phyloP scores from a whole-genome alignment of 1,140 invertebrate genomes.

The Littorina saxatilis region DNA sequence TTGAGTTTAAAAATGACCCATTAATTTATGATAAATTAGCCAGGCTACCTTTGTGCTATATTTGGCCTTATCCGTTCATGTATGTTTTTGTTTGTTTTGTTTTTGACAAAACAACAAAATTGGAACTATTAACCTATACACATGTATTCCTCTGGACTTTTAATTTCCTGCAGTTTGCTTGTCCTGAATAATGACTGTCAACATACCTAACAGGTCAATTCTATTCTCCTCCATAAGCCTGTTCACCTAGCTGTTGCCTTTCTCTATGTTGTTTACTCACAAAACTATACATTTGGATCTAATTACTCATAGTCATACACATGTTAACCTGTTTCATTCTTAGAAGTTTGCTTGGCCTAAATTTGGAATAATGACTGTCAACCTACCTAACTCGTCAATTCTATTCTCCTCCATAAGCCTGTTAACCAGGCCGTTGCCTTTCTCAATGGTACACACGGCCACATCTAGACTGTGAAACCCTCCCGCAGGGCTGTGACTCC shows the following conservation, averaged over 20 bases:
- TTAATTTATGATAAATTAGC: too few species aligned
- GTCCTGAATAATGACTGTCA: neutral
- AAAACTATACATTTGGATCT: neutral
- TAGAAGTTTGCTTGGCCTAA: too few species aligned
- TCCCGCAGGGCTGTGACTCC: slow-evolving; percentile 89
- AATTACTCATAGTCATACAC: neutral
- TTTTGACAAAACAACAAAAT: too few species aligned
- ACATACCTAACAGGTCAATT: slow-evolving; percentile 56
- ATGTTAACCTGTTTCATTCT: neutral
- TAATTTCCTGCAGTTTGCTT: too few species aligned
- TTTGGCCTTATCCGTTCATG: too few species aligned
- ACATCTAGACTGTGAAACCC: slow-evolving; percentile 91
- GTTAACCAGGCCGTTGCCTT: slow-evolving; percentile 96
- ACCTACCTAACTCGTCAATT: slow-evolving; percentile 71
- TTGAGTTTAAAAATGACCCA: too few species aligned
- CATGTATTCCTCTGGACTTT: too few species aligned
- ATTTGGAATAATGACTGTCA: too few species aligned
- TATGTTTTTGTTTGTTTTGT: too few species aligned
- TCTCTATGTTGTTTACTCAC: slow-evolving; percentile 80
- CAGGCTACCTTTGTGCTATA: too few species aligned
- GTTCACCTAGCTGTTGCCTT: slow-evolving; percentile 96
- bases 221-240: slow-evolving; percentile 77
- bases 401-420: slow-evolving; percentile 77
- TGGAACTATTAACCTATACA: too few species aligned
- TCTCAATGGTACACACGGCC: slow-evolving; percentile 98